phyloP scores from a whole-genome alignment of 2,113 vertebrate species.

The Microcebus ravelobensis region DNA sequence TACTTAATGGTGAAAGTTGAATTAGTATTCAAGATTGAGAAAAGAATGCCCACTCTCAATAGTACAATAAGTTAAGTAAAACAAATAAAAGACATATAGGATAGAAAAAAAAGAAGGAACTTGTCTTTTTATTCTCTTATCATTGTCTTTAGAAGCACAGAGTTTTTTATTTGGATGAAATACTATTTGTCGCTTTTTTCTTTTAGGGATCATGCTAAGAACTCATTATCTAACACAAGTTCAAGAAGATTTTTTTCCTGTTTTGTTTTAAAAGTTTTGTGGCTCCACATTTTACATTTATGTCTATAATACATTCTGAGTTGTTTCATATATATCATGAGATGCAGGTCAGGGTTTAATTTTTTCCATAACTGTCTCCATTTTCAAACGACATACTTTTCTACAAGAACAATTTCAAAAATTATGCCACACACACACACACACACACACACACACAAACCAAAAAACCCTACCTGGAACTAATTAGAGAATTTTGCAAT shows the following conservation, averaged over 20 bases:
- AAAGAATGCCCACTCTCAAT: background rate
- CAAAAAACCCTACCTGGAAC: background rate
- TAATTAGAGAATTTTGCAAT: background rate
- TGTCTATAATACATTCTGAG: background rate
- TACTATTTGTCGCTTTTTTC: background rate
- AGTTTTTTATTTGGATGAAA: background rate
- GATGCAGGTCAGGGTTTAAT: background rate
- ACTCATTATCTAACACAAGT: background rate
- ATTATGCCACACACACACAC: background rate
- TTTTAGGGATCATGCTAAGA: background rate
- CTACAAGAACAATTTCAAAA: background rate
- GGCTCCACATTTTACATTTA: background rate
- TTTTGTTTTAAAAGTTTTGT: background rate
- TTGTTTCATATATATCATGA: background rate
- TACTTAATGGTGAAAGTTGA: background rate
- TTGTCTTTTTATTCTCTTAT: background rate
- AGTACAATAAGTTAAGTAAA: background rate
- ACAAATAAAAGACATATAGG: background rate
- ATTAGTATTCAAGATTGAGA: background rate
- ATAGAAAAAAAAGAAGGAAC: background rate
- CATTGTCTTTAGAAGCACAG: background rate
- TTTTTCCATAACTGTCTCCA: background rate
- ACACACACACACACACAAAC: background rate
- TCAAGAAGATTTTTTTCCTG: background rate
- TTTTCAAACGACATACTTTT: background rate